These are phyloP conservation scores for Ondatra zibethicus DNA, from an alignment of 2,113 vertebrate species.

Conservation along the genomic window DNA sequence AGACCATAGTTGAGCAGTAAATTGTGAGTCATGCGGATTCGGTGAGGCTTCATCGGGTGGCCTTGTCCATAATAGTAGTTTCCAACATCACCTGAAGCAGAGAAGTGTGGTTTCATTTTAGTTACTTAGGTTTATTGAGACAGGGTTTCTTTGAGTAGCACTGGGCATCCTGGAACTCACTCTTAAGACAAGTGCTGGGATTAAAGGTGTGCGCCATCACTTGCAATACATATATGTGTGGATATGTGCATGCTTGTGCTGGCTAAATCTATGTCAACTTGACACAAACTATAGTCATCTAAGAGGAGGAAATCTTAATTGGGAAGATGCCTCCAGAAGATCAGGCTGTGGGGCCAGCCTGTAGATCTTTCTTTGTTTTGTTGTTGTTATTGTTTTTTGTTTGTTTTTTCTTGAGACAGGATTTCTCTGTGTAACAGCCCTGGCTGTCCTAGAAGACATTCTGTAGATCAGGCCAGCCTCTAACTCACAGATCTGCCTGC, in stretches of 20 bases:
- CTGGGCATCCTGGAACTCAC: not conserved
- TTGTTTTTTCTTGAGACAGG: too few species aligned
- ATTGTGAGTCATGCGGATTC: constrained; percentile 99
- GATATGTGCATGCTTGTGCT: not conserved
- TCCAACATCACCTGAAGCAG: constrained; percentile 94
- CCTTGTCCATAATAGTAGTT: constrained; percentile 99
- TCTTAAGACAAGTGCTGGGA: not conserved
- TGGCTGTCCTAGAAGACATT: too few species aligned
- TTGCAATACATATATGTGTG: not conserved
- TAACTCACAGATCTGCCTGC: too few species aligned
- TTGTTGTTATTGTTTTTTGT: too few species aligned
- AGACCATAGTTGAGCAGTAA: constrained; percentile 98
- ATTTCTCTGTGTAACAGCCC: too few species aligned
- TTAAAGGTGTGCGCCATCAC: not conserved
- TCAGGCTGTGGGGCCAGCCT: too few species aligned
- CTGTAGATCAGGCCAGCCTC: too few species aligned
- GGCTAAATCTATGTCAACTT: too few species aligned
- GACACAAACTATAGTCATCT: too few species aligned
- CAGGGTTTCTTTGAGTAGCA: not conserved
- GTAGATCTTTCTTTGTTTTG: too few species aligned
- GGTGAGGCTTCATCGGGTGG: constrained; percentile 99
- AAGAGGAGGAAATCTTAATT: too few species aligned
- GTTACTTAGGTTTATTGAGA: not conserved
- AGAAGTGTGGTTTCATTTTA: not conserved
- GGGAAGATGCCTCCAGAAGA: too few species aligned